Evolutionary conservation across 2,113 vertebrate species (phyloP).

Genomic region (Phalacrocorax brasilianus): DNA sequence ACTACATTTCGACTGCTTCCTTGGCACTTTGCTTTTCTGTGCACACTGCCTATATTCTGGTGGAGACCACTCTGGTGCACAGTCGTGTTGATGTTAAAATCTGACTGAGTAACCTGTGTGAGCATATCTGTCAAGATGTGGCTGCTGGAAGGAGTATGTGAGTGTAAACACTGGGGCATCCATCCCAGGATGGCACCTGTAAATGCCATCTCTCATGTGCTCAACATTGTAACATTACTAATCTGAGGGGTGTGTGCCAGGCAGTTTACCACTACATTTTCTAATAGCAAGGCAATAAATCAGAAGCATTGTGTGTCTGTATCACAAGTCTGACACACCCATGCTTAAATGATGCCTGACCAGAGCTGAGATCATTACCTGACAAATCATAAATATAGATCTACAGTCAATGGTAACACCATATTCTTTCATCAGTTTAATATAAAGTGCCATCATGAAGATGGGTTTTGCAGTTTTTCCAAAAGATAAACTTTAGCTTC

Average conservation of each 20-base stretch:
- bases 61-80: not conserved
- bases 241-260: not conserved
- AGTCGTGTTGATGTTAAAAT: not conserved
- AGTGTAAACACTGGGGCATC: not conserved
- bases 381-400: not conserved
- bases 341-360: not conserved
- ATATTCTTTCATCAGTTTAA: not conserved
- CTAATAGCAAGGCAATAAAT: not conserved
- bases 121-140: not conserved
- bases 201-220: not conserved
- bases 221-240: not conserved
- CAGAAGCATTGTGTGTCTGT: not conserved
- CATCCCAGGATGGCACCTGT: fast-evolving
- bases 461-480: not conserved
- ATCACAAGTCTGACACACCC: not conserved
- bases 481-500: not conserved
- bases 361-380: not conserved
- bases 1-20: not conserved
- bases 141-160: not conserved
- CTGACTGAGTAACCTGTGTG: not conserved
- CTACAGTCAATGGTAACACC: not conserved
- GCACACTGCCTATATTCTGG: not conserved
- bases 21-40: not conserved
- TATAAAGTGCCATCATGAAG: not conserved
- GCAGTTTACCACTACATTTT: not conserved